phyloP scores from a whole-genome alignment of 2,113 vertebrate species.

The Columba livia region DNA sequence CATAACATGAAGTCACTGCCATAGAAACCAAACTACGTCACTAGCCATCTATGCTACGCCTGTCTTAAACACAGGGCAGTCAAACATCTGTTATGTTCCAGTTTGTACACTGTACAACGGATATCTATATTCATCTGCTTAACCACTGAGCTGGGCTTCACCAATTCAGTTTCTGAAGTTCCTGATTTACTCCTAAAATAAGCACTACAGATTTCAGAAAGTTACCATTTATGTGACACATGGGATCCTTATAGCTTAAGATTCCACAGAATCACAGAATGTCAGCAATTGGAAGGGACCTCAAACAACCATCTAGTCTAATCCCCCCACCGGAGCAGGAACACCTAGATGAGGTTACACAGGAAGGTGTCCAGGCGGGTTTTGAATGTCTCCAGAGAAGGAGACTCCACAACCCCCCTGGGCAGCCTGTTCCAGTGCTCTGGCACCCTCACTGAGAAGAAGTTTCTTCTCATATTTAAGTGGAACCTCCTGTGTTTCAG shows the following conservation, averaged over 20 bases:
- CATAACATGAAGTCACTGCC: constrained; percentile 38
- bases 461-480: too few relatives aligned
- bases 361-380: too few relatives aligned
- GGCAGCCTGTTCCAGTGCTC: too few relatives aligned
- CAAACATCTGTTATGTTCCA: not conserved
- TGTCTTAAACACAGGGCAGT: not conserved
- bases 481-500: too few relatives aligned
- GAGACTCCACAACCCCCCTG: too few relatives aligned
- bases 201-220: not conserved
- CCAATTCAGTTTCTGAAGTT: not conserved
- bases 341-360: too few relatives aligned
- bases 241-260: not conserved
- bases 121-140: not conserved
- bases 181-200: not conserved
- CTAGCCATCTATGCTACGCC: not conserved
- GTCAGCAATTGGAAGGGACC: too few relatives aligned
- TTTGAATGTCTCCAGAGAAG: too few relatives aligned
- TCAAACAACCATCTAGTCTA: too few relatives aligned
- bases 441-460: too few relatives aligned
- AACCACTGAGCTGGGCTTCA: not conserved
- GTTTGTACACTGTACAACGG: not conserved
- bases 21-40: constrained; percentile 53
- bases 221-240: not conserved
- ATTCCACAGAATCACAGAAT: not conserved
- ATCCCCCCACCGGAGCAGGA: too few relatives aligned